These are phyloP conservation scores for Halictus ligatus DNA, from an alignment of 2,888 invertebrate genomes.

Conservation along the genomic window DNA sequence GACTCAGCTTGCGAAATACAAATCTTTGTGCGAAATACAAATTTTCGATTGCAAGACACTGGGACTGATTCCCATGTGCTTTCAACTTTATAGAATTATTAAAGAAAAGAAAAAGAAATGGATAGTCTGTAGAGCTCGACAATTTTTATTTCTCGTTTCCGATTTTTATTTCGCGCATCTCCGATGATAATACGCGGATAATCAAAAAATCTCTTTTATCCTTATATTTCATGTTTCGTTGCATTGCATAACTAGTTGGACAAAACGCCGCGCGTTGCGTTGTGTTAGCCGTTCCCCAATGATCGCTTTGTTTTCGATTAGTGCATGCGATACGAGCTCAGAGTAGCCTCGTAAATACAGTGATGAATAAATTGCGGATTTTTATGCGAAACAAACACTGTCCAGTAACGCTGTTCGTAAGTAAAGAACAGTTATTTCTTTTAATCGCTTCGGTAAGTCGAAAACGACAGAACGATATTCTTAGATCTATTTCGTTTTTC, in stretches of 20 bases:
- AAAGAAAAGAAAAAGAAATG: not conserved
- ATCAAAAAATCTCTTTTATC: not conserved
- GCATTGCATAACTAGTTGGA: no score
- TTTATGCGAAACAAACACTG: not conserved
- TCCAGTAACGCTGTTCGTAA: no score
- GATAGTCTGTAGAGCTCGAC: not conserved
- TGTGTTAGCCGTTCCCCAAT: no score
- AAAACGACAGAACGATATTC: no score
- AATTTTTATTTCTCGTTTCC: no score
- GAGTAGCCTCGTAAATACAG: no score
- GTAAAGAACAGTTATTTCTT: not conserved
- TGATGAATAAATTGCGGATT: not conserved
- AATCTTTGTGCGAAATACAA: not conserved
- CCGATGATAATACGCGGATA: not conserved
- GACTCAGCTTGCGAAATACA: not conserved
- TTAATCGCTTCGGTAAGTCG: not conserved
- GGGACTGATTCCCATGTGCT: no score
- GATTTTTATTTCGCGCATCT: no score
- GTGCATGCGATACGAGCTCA: not conserved
- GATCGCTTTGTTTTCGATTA: not conserved
- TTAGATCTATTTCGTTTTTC: not conserved
- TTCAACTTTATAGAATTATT: not conserved
- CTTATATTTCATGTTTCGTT: not conserved
- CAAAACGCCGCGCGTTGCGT: no score
- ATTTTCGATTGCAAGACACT: not conserved